Base-by-base conservation (phyloP, 2,113 vertebrate species). In the Gallinago media region DNA sequence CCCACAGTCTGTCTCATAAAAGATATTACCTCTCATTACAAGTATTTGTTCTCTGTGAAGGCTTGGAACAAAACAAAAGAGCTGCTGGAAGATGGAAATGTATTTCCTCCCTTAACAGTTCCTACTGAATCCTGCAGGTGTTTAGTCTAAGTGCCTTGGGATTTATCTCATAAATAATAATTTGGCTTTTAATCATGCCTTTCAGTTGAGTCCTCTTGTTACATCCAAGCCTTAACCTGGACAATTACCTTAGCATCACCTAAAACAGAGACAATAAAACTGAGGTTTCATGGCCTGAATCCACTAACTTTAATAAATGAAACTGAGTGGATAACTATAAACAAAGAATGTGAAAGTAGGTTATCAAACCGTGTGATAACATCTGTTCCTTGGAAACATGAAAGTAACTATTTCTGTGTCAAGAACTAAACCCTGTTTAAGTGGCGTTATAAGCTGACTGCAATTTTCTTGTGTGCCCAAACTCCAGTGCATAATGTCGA, bases 361-460 rank as follows among this genome's bases (percentile, higher is more conserved):
- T 92, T 97, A 92, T 95, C 88, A 81, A 85, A 72, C 62, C n/a
- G 26, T 52, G 34, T 47, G 96, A 96, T 96, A 95, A 63, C 61
- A 96, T 96, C 94, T 78, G 85, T 81, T 92, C 90, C 83, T 95
- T 92, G 91, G 80, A 87, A 96, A 90, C 88, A 94, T 96, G 80
- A 93, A 96, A 96, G 92, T 94, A 92, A n/a, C 85, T 75, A 93
- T 95, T 94, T 94, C 83, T 77, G 56, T 92, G 71, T 96, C 82
- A 88, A 83, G 95, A 92, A 86, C 8, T 74, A 86, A 91, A 80
- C 72, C 38, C 47, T 56, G 47, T 61, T 94, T 87, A 77, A 95
- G 92, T 91, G 89, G 26, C 92, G 27, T 80, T 93, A 31, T 52
- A 84, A 90, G 72, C 73, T 81, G 88, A 81, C 88, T 93, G 25